These are phyloP conservation scores for Cromileptes altivelis DNA, from an alignment of 2,113 vertebrate genomes.

Conservation along the genomic window DNA sequence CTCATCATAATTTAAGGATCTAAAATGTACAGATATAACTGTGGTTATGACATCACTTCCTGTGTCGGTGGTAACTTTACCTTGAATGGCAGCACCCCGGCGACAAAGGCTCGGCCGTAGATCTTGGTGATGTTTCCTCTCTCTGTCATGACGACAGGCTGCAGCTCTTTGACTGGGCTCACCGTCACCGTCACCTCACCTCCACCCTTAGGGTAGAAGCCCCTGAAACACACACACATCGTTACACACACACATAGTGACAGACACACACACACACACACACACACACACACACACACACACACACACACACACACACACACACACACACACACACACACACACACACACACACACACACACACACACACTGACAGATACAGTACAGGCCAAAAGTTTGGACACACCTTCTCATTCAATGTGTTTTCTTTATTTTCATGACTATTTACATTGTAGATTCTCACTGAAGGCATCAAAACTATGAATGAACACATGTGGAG, in stretches of 20 bases:
- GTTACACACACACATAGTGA: neutral
- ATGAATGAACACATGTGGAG: too few relatives aligned
- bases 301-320: neutral
- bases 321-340: neutral
- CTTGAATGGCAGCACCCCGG: conserved; percentile 94
- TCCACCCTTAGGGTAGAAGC: conserved; percentile 96
- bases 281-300: neutral
- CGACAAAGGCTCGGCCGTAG: conserved; percentile 93
- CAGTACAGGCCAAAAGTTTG: too few relatives aligned
- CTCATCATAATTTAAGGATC: too few relatives aligned
- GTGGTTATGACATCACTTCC: neutral
- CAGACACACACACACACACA: neutral
- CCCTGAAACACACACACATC: conserved; percentile 79
- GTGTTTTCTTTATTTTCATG: too few relatives aligned
- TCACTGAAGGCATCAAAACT: too few relatives aligned
- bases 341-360: neutral
- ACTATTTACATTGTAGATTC: too few relatives aligned
- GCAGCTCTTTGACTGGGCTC: conserved; percentile 91
- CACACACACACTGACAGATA: too few relatives aligned
- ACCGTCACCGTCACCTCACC: conserved; percentile 91
- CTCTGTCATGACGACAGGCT: conserved; percentile 90
- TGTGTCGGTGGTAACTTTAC: conserved; percentile 77
- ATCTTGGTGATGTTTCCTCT: conserved; percentile 95
- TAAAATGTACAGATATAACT: too few relatives aligned
- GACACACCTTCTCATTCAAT: too few relatives aligned